These are phyloP conservation scores for Cenopis cana DNA, from an alignment of 2,888 invertebrate genomes.

Conservation along the genomic window DNA sequence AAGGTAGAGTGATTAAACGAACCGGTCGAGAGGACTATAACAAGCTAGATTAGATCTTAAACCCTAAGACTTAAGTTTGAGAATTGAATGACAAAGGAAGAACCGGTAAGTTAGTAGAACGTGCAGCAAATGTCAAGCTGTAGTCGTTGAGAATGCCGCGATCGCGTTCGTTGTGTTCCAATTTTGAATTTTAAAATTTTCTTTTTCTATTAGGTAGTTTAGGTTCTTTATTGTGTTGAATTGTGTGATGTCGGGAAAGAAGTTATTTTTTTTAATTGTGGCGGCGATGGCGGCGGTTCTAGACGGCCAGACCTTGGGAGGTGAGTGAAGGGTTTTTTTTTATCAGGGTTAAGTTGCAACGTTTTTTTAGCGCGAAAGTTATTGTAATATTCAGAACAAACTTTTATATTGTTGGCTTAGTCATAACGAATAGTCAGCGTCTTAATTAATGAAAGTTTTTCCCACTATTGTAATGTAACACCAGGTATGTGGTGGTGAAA, in stretches of 20 bases:
- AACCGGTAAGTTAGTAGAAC: constrained; percentile 54
- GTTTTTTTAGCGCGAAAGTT: constrained; percentile 1
- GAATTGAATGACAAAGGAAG: constrained; percentile 21
- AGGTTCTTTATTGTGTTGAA: constrained; percentile 32
- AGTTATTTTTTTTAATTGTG: constrained; percentile 59
- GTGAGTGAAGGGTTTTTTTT: constrained; percentile 78
- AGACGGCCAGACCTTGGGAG: constrained; percentile 75
- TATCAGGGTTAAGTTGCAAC: constrained; percentile 38
- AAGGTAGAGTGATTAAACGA: constrained; percentile 49
- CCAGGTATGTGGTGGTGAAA: no score
- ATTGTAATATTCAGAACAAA: background rate
- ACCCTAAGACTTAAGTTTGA: rapidly evolving
- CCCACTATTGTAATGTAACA: constrained; percentile 14
- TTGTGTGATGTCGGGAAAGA: constrained; percentile 56
- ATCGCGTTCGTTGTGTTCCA: constrained; percentile 56
- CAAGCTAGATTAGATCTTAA: constrained; percentile 36
- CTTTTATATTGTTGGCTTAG: background rate
- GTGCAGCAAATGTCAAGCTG: constrained; percentile 61
- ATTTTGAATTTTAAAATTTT: constrained; percentile 48
- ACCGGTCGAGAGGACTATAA: constrained; percentile 47
- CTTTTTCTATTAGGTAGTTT: constrained; percentile 3
- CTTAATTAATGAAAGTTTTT: constrained; percentile 9
- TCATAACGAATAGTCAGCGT: constrained; percentile 5
- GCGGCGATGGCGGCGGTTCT: constrained; percentile 61
- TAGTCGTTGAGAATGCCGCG: constrained; percentile 43